A percentile compares a stretch with the other conserved stretches of the same genome.
These are phyloP conservation scores for Aptenodytes patagonicus DNA, from an alignment of 2,113 vertebrate genomes.

Conservation along the genomic window DNA sequence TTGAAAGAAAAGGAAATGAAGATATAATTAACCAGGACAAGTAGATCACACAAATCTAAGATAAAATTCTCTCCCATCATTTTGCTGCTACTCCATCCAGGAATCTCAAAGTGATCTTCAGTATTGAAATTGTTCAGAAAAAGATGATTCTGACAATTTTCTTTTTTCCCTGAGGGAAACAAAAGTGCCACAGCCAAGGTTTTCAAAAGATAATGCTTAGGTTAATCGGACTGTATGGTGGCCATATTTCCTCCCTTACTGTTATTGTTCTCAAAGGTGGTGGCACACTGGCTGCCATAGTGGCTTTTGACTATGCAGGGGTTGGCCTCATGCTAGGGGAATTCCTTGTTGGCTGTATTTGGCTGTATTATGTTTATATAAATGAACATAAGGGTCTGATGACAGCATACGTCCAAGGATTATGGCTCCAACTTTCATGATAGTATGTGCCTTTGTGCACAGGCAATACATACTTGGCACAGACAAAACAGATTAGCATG, in stretches of 20 bases:
- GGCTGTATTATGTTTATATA: neutral
- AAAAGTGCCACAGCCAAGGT: neutral
- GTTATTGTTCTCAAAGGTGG: neutral
- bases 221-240: neutral
- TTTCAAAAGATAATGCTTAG: neutral
- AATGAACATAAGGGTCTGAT: neutral
- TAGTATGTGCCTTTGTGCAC: fast-evolving
- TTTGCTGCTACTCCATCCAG: neutral
- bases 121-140: neutral
- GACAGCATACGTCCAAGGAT: neutral
- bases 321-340: fast-evolving
- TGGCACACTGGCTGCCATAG: neutral
- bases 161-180: neutral
- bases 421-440: neutral
- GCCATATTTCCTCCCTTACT: neutral
- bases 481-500: neutral
- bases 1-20: neutral
- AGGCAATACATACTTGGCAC: neutral
- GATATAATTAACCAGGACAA: neutral
- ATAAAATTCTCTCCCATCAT: neutral
- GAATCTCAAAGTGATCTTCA: neutral
- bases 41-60: neutral
- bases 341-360: neutral
- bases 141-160: fast-evolving
- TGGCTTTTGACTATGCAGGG: neutral